Evolutionary conservation across 2,888 invertebrate species (phyloP).

Genomic region (Cryptocheilus praepositus): DNA sequence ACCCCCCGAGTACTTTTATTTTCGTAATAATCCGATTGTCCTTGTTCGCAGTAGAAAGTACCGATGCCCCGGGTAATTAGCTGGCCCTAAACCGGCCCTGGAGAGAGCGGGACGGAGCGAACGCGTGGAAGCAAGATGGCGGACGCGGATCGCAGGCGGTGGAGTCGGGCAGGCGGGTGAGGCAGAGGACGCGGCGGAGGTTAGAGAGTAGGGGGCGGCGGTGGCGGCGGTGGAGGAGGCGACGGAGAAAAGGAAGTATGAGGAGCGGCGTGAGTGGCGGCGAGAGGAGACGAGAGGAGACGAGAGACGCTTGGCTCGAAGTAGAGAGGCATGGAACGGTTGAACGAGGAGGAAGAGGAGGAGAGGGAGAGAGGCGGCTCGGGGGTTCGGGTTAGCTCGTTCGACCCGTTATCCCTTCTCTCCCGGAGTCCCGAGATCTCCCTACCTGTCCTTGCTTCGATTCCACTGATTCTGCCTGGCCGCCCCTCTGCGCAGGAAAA

Average conservation of each 20-base stretch:
- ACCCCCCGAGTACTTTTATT: constrained; percentile 51
- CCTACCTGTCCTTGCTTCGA: constrained; percentile 66
- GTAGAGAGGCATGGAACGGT: constrained; percentile 14
- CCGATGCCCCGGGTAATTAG: constrained; percentile 56
- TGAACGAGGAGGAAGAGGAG: constrained; percentile 19
- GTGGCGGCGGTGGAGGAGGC: constrained; percentile 15
- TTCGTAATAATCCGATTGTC: constrained; percentile 56
- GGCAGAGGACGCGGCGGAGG: constrained; percentile 22
- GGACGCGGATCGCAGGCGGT: constrained; percentile 27
- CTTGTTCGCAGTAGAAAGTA: constrained; percentile 56
- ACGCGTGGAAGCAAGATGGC: constrained; percentile 29
- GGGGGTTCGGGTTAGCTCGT: constrained; percentile 73
- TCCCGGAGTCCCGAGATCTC: constrained; percentile 49
- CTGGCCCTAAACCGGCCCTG: constrained; percentile 53
- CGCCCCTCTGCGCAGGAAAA: constrained; percentile 26
- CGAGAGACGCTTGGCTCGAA: constrained; percentile 1
- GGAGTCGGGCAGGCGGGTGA: neutral
- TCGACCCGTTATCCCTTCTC: constrained; percentile 74
- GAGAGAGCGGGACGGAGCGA: constrained; percentile 28
- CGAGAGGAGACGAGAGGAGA: constrained; percentile 17
- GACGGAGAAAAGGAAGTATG: constrained; percentile 11
- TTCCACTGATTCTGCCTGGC: constrained; percentile 44
- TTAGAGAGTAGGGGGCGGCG: constrained; percentile 22
- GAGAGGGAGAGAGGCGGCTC: constrained; percentile 38
- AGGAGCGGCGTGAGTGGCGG: neutral